Evolutionary conservation across 1,140 invertebrate genomes (phyloP).

Genomic region (Eulimnadia texana): DNA sequence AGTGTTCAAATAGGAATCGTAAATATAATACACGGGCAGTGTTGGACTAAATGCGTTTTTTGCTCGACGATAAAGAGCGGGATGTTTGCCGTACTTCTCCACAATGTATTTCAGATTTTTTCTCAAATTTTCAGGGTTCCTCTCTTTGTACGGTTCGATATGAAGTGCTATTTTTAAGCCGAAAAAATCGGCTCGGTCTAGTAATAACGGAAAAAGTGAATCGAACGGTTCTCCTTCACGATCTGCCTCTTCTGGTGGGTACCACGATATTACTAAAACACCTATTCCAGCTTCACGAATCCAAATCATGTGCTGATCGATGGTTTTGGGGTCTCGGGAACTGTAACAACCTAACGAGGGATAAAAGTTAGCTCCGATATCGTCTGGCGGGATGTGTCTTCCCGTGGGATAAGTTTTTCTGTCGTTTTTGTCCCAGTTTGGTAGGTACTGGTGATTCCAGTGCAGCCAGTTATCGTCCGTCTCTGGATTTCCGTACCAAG

Average conservation of each 20-base stretch:
- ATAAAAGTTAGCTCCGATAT: conserved; percentile 35
- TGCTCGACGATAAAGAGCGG: conserved; percentile 30
- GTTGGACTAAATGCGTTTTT: conserved; percentile 17
- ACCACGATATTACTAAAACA: conserved; percentile 32
- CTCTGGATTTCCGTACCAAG: conserved; percentile 34
- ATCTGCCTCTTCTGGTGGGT: conserved; percentile 27
- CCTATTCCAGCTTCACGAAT: conserved; percentile 28
- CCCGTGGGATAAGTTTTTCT: conserved; percentile 25
- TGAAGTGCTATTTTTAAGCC: conserved; percentile 34
- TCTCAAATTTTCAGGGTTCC: conserved; percentile 26
- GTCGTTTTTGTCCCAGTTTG: conserved; percentile 30
- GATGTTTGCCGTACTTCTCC: conserved; percentile 31
- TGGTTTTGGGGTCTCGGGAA: conserved; percentile 27
- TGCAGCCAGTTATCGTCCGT: conserved; percentile 31
- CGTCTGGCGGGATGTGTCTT: conserved; percentile 30
- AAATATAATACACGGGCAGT: conserved; percentile 35
- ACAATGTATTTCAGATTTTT: conserved; percentile 30
- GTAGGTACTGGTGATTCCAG: conserved; percentile 34
- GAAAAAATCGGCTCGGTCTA: conserved; percentile 28
- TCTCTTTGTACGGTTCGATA: conserved; percentile 34
- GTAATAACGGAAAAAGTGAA: conserved; percentile 24
- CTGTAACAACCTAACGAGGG: conserved; percentile 34
- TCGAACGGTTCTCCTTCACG: conserved; percentile 27
- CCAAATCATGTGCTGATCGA: conserved; percentile 32
- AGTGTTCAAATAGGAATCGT: conserved; percentile 31